Percentiles rank a stretch among this genome's conserved stretches.
These are phyloP conservation scores for Planococcus citri DNA, from an alignment of 1,140 invertebrate species.

Conservation along the genomic window DNA sequence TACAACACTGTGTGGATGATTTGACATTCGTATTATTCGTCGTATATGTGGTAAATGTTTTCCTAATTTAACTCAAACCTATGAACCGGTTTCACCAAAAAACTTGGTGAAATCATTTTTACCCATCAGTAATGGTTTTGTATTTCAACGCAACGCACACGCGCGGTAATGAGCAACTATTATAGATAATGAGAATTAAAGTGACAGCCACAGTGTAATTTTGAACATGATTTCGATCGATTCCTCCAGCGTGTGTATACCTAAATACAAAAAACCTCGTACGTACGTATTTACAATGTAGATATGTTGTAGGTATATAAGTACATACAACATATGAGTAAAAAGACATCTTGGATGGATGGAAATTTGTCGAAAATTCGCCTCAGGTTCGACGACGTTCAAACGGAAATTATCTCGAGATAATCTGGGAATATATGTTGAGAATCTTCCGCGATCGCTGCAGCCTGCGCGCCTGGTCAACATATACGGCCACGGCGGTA, in stretches of 20 bases:
- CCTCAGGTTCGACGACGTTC: too few species aligned
- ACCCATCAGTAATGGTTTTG: background rate
- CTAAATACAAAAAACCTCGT: too few species aligned
- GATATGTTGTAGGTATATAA: too few species aligned
- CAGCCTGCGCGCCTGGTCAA: background rate
- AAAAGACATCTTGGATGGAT: too few species aligned
- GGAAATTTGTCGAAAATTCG: too few species aligned
- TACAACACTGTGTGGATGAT: background rate
- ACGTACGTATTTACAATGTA: too few species aligned
- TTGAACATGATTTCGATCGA: background rate
- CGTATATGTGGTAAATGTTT: background rate
- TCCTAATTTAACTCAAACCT: background rate
- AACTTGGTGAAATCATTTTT: background rate
- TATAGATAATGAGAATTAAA: slow-evolving; percentile 8
- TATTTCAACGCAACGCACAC: too few species aligned
- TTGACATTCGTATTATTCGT: background rate
- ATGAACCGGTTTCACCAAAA: slow-evolving; percentile 1
- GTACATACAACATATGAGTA: too few species aligned
- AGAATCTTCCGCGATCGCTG: background rate
- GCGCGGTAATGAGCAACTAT: slow-evolving; percentile 1
- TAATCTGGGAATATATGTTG: background rate
- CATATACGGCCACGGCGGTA: background rate
- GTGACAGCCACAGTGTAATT: background rate
- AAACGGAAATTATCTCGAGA: background rate
- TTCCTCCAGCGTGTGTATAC: too few species aligned